These are phyloP conservation scores for Drosophila sordidapex DNA, from an alignment of 2,888 invertebrate genomes.

Conservation along the genomic window DNA sequence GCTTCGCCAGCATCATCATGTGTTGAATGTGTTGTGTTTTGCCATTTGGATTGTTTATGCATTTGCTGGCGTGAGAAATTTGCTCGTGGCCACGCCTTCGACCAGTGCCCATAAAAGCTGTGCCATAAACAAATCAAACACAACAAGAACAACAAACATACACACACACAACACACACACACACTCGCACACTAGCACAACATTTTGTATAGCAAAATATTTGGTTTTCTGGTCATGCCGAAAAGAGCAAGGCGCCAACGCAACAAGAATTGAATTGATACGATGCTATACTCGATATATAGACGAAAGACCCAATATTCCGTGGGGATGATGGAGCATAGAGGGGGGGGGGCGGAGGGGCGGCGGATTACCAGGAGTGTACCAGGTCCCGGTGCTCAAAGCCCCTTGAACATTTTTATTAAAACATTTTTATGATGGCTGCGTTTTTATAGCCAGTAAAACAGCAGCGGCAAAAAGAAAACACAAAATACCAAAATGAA, in stretches of 20 bases:
- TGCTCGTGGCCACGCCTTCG: conserved; percentile 59
- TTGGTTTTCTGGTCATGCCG: conserved; percentile 75
- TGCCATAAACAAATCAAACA: conserved; percentile 52
- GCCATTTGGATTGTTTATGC: conserved; percentile 61
- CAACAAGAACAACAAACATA: conserved; percentile 43
- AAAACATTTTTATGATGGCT: conserved; percentile 67
- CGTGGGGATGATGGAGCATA: neutral
- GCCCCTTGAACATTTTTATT: conserved; percentile 57
- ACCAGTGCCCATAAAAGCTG: conserved; percentile 58
- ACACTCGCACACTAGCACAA: conserved; percentile 10
- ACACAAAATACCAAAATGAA: conserved; percentile 19
- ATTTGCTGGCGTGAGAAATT: conserved; percentile 67
- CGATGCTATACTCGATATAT: conserved; percentile 8
- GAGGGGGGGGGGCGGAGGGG: too few species aligned
- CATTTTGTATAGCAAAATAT: conserved; percentile 60
- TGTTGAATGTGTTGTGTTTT: conserved; percentile 39
- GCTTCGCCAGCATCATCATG: conserved; percentile 2
- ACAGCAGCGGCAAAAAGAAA: conserved; percentile 31
- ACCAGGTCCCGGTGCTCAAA: conserved; percentile 6
- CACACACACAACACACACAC: conserved; percentile 20
- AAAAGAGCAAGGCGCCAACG: conserved; percentile 69
- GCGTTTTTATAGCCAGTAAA: conserved; percentile 69
- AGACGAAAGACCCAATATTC: conserved; percentile 13
- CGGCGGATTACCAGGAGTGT: neutral
- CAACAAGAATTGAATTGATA: conserved; percentile 32